These are phyloP conservation scores for Trinectes maculatus DNA, from an alignment of 2,113 vertebrate genomes.

Conservation along the genomic window DNA sequence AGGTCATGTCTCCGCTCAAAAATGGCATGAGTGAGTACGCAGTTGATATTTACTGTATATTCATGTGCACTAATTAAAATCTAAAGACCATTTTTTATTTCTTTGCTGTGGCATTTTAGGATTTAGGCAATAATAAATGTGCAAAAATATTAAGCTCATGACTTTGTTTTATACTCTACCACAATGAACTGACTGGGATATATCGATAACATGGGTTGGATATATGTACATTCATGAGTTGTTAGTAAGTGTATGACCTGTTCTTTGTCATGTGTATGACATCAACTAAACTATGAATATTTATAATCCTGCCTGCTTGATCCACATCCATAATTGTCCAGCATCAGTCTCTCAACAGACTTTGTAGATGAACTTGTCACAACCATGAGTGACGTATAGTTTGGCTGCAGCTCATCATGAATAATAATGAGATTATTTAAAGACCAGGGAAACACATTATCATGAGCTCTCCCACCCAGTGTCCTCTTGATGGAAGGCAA, in stretches of 20 bases:
- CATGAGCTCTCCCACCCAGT: neutral
- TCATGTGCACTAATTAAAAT: neutral
- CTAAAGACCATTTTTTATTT: neutral
- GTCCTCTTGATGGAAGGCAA: constrained; percentile 2
- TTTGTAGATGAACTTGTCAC: constrained; percentile 20
- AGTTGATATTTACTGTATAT: neutral
- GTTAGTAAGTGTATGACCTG: neutral
- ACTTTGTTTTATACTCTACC: neutral
- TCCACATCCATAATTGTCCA: constrained; percentile 35
- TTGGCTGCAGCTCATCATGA: constrained; percentile 29
- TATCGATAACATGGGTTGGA: too few species aligned
- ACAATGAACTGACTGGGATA: neutral
- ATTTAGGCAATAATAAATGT: neutral
- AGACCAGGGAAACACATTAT: constrained; percentile 26
- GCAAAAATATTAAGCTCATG: neutral
- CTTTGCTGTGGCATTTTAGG: neutral
- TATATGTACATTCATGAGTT: neutral
- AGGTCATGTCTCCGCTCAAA: constrained; percentile 97
- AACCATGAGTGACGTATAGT: constrained; percentile 14
- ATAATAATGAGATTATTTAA: constrained; percentile 52
- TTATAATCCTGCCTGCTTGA: constrained; percentile 19
- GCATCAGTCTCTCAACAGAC: constrained; percentile 2
- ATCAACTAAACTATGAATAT: constrained; percentile 14
- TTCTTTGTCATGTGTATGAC: constrained; percentile 10
- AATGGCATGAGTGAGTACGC: constrained; percentile 99